Percentiles rank a stretch among this genome's conserved stretches.
phyloP scores from a whole-genome alignment of 2,888 invertebrate genomes.

The Dromius quadrimaculatus region DNA sequence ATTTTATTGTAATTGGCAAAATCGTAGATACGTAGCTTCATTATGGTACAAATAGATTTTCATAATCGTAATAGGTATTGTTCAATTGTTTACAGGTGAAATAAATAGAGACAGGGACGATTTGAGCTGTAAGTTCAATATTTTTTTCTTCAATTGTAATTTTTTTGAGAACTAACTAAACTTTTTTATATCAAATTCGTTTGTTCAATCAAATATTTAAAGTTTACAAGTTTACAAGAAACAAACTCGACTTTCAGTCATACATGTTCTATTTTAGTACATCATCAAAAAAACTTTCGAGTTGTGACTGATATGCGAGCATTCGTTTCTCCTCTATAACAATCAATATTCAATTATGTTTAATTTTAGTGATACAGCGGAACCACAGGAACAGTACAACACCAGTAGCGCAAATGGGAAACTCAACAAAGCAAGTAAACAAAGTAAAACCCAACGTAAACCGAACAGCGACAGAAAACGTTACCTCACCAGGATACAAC shows the following conservation, averaged over 20 bases:
- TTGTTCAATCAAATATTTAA: too few species aligned
- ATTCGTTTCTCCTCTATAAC: too few species aligned
- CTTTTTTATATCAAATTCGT: too few species aligned
- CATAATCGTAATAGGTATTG: background rate
- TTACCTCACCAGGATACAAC: slow-evolving; percentile 77
- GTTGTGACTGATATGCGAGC: too few species aligned
- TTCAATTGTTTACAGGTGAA: slow-evolving; percentile 71
- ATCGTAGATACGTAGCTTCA: too few species aligned
- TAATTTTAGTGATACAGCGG: slow-evolving; percentile 67
- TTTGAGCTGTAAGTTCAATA: slow-evolving; percentile 77
- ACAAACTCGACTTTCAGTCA: too few species aligned
- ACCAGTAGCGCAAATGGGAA: slow-evolving; percentile 77
- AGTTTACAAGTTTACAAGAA: too few species aligned
- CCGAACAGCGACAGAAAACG: slow-evolving; percentile 80
- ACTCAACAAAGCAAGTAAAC: slow-evolving; percentile 87
- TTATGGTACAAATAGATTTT: slow-evolving; percentile 14
- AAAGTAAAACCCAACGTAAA: slow-evolving; percentile 91
- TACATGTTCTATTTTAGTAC: too few species aligned
- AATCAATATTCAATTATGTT: too few species aligned
- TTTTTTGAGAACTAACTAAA: too few species aligned
- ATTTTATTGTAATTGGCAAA: background rate
- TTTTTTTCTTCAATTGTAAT: too few species aligned
- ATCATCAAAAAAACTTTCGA: too few species aligned
- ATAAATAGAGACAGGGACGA: slow-evolving; percentile 81
- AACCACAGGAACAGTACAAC: slow-evolving; percentile 81